Conservation (phyloP, 2,113 vertebrate species). For the Drymodes brunneopygia region DNA sequence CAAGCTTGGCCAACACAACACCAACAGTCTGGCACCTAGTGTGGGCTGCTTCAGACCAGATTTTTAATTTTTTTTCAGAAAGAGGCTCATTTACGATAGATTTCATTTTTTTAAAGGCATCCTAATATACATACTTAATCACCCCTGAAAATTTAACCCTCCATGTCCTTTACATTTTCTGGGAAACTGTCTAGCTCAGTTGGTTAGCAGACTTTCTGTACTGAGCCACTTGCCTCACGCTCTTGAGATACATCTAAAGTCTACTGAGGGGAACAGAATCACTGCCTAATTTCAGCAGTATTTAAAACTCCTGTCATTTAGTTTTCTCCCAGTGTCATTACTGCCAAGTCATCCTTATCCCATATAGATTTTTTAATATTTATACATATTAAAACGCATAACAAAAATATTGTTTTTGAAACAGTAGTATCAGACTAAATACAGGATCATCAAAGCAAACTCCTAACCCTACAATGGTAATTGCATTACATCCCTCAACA, state of each 20-base stretch:
- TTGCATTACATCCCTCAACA: background rate
- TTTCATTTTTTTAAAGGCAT: background rate
- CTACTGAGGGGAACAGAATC: background rate
- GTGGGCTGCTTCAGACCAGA: background rate
- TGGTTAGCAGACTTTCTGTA: background rate
- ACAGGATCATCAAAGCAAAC: background rate
- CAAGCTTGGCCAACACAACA: background rate
- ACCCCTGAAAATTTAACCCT: background rate
- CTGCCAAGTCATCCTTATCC: background rate
- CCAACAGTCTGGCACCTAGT: rapidly evolving
- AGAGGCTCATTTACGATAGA: background rate
- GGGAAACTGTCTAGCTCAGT: background rate
- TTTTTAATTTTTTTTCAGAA: background rate
- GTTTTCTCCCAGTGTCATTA: background rate
- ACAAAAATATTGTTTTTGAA: background rate
- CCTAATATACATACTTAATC: background rate
- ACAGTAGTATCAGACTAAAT: background rate
- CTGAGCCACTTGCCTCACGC: background rate
- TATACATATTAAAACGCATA: background rate
- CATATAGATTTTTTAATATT: background rate
- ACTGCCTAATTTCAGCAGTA: background rate
- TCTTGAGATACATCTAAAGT: background rate
- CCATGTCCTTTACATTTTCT: background rate
- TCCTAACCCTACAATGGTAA: background rate
- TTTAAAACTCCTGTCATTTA: background rate